Evolutionary conservation across 64 coral and sea anemone species (phyloP).

Genomic region (Astreopora myriophthalma): DNA sequence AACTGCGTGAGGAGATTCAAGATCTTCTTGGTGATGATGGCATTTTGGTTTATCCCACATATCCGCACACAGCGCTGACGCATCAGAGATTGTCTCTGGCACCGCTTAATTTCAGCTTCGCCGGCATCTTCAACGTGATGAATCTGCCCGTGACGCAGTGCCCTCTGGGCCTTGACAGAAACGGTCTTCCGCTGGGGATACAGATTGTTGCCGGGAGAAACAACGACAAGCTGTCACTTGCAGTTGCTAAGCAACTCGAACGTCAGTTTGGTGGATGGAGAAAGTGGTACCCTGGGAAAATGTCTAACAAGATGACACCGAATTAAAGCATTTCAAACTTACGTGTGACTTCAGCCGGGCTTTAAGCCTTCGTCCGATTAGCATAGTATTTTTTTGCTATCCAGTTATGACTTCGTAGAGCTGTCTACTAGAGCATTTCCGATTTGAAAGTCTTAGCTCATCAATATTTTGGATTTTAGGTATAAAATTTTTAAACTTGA

Average conservation of each 20-base stretch:
- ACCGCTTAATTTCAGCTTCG: slow-evolving; percentile 84
- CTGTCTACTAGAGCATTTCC: too few species aligned
- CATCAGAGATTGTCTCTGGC: slow-evolving; percentile 64
- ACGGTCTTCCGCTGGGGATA: slow-evolving; percentile 91
- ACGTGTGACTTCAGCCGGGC: too few species aligned
- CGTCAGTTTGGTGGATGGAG: slow-evolving; percentile 82
- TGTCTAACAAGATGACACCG: not conserved
- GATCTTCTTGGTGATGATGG: slow-evolving; percentile 76
- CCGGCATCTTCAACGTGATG: slow-evolving; percentile 83
- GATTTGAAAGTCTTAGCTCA: too few species aligned
- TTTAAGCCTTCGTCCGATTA: not conserved
- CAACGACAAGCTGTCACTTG: slow-evolving; percentile 82
- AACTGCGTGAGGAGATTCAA: slow-evolving; percentile 66
- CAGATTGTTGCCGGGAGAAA: slow-evolving; percentile 81
- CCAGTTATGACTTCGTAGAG: too few species aligned
- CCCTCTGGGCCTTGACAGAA: slow-evolving; percentile 78
- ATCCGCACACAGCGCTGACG: slow-evolving; percentile 72
- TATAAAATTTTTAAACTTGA: too few species aligned
- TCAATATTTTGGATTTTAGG: too few species aligned
- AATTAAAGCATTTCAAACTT: too few species aligned
- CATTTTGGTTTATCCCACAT: slow-evolving; percentile 80
- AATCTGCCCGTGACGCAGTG: slow-evolving; percentile 88
- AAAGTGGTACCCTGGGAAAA: slow-evolving; percentile 71
- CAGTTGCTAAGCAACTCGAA: slow-evolving; percentile 67
- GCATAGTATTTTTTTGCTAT: too few species aligned